Percentiles rank a stretch among this genome's conserved stretches.
These are phyloP conservation scores for Tenebrosternarchus preto DNA, from an alignment of 2,113 vertebrate genomes.

Conservation along the genomic window DNA sequence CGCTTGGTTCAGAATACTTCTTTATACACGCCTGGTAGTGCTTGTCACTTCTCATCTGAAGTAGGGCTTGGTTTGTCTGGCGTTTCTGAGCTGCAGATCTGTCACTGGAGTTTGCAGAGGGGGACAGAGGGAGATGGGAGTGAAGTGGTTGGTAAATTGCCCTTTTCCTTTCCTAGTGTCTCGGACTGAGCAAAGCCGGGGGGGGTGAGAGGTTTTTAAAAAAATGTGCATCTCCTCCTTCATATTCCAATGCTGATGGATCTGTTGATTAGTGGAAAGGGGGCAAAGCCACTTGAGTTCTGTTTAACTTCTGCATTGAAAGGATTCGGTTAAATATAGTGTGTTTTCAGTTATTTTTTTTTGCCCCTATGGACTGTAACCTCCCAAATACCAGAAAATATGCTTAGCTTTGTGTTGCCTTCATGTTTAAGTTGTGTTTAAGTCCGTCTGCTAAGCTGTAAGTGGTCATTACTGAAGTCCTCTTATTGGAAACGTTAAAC, in stretches of 20 bases:
- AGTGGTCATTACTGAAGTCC: neutral
- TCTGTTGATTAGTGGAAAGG: constrained; percentile 23
- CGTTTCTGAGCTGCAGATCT: constrained; percentile 27
- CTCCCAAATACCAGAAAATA: neutral
- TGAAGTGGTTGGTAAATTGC: constrained; percentile 13
- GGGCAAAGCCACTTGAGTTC: constrained; percentile 13
- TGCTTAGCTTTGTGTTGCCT: neutral
- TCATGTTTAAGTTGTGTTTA: neutral
- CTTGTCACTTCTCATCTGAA: constrained; percentile 21
- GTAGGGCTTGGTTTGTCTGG: neutral
- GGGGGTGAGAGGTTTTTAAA: constrained; percentile 39
- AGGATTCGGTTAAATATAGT: neutral
- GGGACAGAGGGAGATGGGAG: constrained; percentile 3
- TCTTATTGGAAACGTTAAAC: neutral
- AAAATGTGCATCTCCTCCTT: constrained; percentile 36
- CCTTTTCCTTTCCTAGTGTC: constrained; percentile 47
- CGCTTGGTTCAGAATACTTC: constrained; percentile 1
- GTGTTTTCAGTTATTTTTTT: neutral
- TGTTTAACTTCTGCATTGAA: neutral
- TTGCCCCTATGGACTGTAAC: neutral
- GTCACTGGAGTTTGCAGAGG: neutral
- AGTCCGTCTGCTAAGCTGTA: neutral
- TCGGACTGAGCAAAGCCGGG: constrained; percentile 36
- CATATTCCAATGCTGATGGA: constrained; percentile 53
- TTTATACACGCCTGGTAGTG: constrained; percentile 38